Evolutionary conservation across 1,140 invertebrate species (phyloP).

Genomic region (Aradophagus sp.): DNA sequence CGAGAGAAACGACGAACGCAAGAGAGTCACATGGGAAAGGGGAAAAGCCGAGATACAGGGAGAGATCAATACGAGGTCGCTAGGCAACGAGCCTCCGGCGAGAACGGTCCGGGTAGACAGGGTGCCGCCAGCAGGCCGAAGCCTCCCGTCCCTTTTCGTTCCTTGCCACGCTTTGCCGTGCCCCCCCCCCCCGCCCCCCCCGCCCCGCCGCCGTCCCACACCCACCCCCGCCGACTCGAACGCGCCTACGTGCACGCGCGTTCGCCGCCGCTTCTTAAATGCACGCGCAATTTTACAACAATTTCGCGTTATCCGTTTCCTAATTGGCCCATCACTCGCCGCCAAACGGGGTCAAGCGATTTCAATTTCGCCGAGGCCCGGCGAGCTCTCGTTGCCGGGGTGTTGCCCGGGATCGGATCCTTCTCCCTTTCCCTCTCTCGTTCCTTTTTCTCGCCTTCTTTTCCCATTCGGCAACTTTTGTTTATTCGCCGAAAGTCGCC

Average conservation of each 20-base stretch:
- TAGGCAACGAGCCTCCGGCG: constrained; percentile 75
- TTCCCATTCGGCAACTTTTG: too few relatives aligned
- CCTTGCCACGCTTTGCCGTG: constrained; percentile 33
- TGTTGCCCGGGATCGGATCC: too few relatives aligned
- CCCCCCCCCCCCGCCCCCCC: constrained; percentile 29
- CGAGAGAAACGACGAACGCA: constrained; percentile 46
- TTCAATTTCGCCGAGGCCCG: too few relatives aligned
- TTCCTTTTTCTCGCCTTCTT: too few relatives aligned
- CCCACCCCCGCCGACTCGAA: not conserved
- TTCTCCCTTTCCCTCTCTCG: not conserved
- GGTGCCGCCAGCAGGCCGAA: constrained; percentile 72
- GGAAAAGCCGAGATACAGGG: constrained; percentile 70
- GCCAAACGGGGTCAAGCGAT: too few relatives aligned
- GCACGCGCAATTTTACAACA: too few relatives aligned
- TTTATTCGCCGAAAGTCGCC: too few relatives aligned
- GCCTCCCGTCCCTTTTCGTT: constrained; percentile 42
- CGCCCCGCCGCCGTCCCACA: constrained; percentile 2
- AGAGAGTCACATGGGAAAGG: constrained; percentile 64
- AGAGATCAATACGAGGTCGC: constrained; percentile 74
- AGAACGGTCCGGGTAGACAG: constrained; percentile 75
- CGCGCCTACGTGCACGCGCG: too few relatives aligned
- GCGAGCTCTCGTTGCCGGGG: too few relatives aligned
- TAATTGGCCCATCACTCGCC: too few relatives aligned
- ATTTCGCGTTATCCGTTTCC: too few relatives aligned
- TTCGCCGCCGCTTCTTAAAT: too few relatives aligned